phyloP scores from a whole-genome alignment of 2,113 vertebrate species.

The Malurus elegans region DNA sequence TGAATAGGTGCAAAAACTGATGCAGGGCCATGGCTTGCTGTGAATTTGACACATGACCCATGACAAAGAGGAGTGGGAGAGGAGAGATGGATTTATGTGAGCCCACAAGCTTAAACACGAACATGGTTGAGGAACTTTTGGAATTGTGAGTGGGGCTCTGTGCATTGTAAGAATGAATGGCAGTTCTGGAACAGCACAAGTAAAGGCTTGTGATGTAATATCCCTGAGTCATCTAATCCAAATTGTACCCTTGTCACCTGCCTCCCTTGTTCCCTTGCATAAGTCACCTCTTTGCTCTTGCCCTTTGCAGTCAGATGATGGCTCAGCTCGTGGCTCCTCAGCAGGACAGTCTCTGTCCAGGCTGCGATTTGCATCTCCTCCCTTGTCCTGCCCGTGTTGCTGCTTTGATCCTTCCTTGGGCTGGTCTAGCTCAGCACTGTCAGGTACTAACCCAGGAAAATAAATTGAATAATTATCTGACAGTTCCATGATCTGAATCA shows the following conservation, averaged over 20 bases:
- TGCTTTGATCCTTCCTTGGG: not conserved
- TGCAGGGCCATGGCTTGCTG: not conserved
- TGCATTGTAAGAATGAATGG: not conserved
- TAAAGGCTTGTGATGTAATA: not conserved
- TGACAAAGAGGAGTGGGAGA: not conserved
- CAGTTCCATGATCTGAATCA: not conserved
- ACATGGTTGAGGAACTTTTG: fast-evolving
- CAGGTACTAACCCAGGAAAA: not conserved
- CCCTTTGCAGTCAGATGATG: not conserved
- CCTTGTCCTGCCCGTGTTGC: not conserved
- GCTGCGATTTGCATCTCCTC: not conserved
- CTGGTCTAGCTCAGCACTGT: not conserved
- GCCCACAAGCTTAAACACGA: not conserved
- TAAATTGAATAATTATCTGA: not conserved
- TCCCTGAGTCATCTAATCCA: not conserved
- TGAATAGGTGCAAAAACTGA: not conserved
- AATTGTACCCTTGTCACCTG: not conserved
- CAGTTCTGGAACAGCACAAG: not conserved
- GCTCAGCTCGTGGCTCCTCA: not conserved
- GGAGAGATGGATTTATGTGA: not conserved
- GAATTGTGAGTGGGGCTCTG: not conserved
- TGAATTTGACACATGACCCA: not conserved
- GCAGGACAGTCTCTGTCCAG: not conserved
- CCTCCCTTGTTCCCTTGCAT: not conserved
- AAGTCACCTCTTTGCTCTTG: not conserved